Base-by-base conservation (phyloP, 2,797 vertebrate species). In the Myoxocephalus aenaeus region DNA sequence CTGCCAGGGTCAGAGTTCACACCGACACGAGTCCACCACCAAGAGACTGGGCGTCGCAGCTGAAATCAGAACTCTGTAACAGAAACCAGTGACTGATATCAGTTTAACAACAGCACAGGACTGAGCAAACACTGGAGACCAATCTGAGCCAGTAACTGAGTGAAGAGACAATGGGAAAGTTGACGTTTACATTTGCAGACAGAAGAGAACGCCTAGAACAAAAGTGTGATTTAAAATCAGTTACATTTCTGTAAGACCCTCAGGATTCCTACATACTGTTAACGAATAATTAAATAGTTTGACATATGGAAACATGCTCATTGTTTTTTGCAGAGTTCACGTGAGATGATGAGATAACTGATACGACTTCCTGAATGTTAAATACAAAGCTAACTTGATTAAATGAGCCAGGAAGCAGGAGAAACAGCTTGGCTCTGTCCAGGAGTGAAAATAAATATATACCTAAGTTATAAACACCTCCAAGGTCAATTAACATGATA, bases 1-100 rank as follows among this genome's bases (percentile, higher is more conserved):
- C 5, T 53, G 53, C 38, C 9, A n/a, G 62, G 6, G 51, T 34
- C 36, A 75, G 54, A 74, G 77, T 54, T 54, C 50, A 62, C 40
- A 18, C 57, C 12, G 32, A 64, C 54, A 61, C 38, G 59, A 8
- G 14, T n/a, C n/a, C 20, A 6, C 36, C 8, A 36, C 34, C 36
- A 62, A 12, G 57, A 42, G 51, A 51, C 13, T 27, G 11, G n/a
- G 34, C 42, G 18, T 72, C 80, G 65, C 8, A 2, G 57, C 56
- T 75, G 88, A 90, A 87, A 90, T 54, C 65, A 69, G 73, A 91
- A 58, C 70, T 40, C 53, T 38, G 84, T 67, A 81, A 89, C 12
- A 32, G 10, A 73, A 90, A 69, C 77, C 65, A n/a, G 36, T 15
- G 34, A 86, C 54, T 0, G 70, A 89, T 70, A 58, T 57, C 51